Percentiles rank a stretch among this genome's conserved stretches.
phyloP scores from a whole-genome alignment of 2,113 vertebrate species.

The Lampris megalopsis region DNA sequence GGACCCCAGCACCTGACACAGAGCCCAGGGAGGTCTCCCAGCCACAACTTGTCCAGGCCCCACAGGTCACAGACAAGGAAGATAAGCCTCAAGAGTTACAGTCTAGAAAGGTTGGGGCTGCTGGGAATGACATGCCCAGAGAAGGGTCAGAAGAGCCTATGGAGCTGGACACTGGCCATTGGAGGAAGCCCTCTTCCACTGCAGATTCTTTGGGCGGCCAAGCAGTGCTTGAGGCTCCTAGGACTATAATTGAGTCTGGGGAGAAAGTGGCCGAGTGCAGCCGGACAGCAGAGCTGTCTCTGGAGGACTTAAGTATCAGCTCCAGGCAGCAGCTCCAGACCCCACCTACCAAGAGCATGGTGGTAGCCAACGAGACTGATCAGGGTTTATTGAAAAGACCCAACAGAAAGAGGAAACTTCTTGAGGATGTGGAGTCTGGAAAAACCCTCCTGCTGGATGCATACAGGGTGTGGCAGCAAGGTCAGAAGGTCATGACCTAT shows the following conservation, averaged over 20 bases:
- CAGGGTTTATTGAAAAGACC: constrained; percentile 76
- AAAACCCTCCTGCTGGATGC: constrained; percentile 95
- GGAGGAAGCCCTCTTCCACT: constrained; percentile 69
- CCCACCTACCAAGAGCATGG: constrained; percentile 46
- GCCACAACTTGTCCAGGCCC: constrained; percentile 67
- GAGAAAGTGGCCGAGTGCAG: constrained; percentile 82
- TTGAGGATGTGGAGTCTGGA: constrained; percentile 88
- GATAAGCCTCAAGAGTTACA: constrained; percentile 64
- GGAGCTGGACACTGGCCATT: constrained; percentile 85
- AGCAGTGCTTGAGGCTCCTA: constrained; percentile 64
- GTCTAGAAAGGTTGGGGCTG: constrained; percentile 66
- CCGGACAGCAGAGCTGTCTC: constrained; percentile 89
- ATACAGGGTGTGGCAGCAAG: constrained; percentile 97
- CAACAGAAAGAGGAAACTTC: constrained; percentile 89
- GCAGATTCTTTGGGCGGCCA: constrained; percentile 68
- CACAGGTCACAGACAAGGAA: constrained; percentile 73
- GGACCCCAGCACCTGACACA: constrained; percentile 74
- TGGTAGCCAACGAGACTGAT: constrained; percentile 59
- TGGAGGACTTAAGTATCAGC: constrained; percentile 97
- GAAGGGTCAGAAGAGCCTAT: constrained; percentile 86
- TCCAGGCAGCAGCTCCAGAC: constrained; percentile 80
- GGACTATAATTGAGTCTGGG: constrained; percentile 56
- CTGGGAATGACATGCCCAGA: constrained; percentile 73
- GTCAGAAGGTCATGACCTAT: constrained; percentile 95
- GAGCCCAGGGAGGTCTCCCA: constrained; percentile 78